Percentiles rank a stretch among this genome's conserved stretches.
Conservation (phyloP, 2,113 vertebrate species). For the Dinomys branickii region DNA sequence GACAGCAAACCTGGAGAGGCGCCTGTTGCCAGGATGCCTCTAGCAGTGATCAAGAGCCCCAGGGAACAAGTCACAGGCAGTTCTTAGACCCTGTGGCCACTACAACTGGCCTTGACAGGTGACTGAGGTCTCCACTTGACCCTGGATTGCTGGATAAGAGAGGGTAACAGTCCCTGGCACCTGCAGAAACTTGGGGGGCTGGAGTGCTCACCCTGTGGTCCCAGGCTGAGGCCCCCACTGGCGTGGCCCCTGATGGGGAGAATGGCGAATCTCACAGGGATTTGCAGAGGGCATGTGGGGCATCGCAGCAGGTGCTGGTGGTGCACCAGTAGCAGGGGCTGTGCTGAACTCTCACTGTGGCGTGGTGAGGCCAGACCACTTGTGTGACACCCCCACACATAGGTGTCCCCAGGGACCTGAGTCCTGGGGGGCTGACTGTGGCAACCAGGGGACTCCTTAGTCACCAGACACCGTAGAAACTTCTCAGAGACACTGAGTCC, state of each 20-base stretch:
- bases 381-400: background rate
- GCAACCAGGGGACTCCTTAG: background rate
- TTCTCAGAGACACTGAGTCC: background rate
- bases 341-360: background rate
- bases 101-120: no score
- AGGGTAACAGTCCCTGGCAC: background rate
- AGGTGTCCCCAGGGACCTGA: background rate
- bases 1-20: no score
- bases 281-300: fast-evolving
- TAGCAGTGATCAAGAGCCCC: background rate
- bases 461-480: background rate
- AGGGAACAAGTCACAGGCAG: background rate
- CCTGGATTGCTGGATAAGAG: background rate
- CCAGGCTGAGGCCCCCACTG: background rate
- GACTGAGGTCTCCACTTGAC: background rate
- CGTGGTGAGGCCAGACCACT: background rate
- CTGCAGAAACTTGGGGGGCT: background rate
- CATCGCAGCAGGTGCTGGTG: fast-evolving
- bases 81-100: background rate
- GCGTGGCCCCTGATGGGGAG: background rate
- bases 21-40: background rate
- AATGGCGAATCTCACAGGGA: background rate
- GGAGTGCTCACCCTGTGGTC: background rate
- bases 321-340: background rate
- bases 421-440: background rate